phyloP scores from a whole-genome alignment of 2,888 invertebrate genomes.

The Gibbula magus region DNA sequence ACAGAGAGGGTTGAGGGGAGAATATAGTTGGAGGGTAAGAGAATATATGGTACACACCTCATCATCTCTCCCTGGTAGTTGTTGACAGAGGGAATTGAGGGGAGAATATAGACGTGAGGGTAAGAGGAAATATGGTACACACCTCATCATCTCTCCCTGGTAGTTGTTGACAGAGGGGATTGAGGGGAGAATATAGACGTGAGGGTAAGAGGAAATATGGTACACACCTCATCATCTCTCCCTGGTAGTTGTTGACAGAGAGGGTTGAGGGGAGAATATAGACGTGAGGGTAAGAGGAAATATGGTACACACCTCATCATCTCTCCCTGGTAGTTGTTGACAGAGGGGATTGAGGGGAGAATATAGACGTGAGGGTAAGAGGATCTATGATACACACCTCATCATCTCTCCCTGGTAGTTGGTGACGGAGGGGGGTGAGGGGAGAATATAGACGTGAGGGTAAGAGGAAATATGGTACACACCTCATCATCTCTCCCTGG shows the following conservation, averaged over 20 bases:
- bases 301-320: not conserved
- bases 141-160: not conserved
- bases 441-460: not conserved
- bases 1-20: not conserved
- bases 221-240: not conserved
- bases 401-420: not conserved
- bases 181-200: not conserved
- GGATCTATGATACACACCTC: not conserved
- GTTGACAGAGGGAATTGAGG: not conserved
- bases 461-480: not conserved
- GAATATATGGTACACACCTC: not conserved
- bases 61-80: not conserved
- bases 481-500: not conserved
- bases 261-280: not conserved
- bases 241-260: not conserved
- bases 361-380: not conserved
- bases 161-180: not conserved
- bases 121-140: too few relatives aligned
- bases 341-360: not conserved
- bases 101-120: not conserved
- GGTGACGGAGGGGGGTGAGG: not conserved
- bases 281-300: too few relatives aligned
- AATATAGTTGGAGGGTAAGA: not conserved
- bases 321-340: not conserved
- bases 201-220: not conserved